A percentile compares a stretch with the other conserved stretches of the same genome.
These are phyloP conservation scores for Drosophila helvetica DNA, from an alignment of 2,888 invertebrate genomes.

Conservation along the genomic window DNA sequence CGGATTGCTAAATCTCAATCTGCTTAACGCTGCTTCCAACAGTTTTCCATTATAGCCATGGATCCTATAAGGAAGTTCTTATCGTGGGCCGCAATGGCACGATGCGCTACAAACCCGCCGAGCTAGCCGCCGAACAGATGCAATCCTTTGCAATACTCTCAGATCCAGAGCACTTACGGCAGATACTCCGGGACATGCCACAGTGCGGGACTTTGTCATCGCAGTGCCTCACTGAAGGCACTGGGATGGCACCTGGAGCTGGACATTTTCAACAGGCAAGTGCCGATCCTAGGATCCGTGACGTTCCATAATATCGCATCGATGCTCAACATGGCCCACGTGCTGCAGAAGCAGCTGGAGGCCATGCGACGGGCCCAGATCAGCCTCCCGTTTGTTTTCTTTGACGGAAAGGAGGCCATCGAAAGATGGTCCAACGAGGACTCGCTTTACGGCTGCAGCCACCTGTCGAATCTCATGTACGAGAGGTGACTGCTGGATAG, in stretches of 20 bases:
- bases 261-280: slow-evolving; percentile 86
- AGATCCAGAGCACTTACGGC: slow-evolving; percentile 86
- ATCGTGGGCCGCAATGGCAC: background rate
- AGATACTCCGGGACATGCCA: slow-evolving; percentile 88
- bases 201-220: slow-evolving; percentile 87
- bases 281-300: slow-evolving; percentile 87
- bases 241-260: slow-evolving; percentile 91
- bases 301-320: slow-evolving; percentile 91
- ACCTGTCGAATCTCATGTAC: slow-evolving; percentile 92
- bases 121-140: slow-evolving; percentile 86
- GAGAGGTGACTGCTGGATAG: slow-evolving; percentile 83
- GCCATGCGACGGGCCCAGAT: slow-evolving; percentile 82
- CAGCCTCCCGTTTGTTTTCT: slow-evolving; percentile 93
- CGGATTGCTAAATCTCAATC: no score
- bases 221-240: slow-evolving; percentile 86
- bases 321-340: slow-evolving; percentile 91
- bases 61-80: background rate
- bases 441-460: slow-evolving; percentile 96
- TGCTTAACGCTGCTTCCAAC: no score
- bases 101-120: slow-evolving; percentile 84
- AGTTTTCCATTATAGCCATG: background rate
- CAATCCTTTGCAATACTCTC: slow-evolving; percentile 85
- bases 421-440: slow-evolving; percentile 92
- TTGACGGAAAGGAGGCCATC: slow-evolving; percentile 99
- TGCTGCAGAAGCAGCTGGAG: slow-evolving; percentile 87